These are phyloP conservation scores for Tenodera sinensis DNA, from an alignment of 2,888 invertebrate genomes.

Conservation along the genomic window DNA sequence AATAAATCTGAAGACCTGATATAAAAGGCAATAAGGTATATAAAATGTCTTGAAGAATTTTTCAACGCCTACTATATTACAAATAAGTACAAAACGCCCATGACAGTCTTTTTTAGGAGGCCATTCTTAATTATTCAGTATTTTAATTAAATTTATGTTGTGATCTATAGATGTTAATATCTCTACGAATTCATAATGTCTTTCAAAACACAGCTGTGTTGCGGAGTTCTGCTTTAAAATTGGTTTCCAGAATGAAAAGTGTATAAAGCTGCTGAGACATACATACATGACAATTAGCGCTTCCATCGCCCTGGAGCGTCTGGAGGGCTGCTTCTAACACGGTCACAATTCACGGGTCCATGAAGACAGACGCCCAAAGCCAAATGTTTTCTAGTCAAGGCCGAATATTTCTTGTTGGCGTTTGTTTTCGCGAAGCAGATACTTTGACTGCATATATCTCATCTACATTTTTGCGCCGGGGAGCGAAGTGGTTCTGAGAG, in stretches of 20 bases:
- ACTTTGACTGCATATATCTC: neutral
- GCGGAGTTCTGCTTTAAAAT: too few species aligned
- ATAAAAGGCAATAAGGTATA: too few species aligned
- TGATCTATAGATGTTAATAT: too few species aligned
- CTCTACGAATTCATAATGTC: too few species aligned
- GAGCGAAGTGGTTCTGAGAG: neutral
- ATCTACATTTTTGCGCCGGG: neutral
- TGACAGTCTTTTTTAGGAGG: too few species aligned
- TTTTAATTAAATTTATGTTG: too few species aligned
- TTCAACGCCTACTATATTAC: too few species aligned
- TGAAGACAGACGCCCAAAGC: neutral
- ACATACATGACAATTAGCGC: neutral
- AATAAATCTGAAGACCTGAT: too few species aligned
- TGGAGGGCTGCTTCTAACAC: neutral
- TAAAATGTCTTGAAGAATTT: too few species aligned
- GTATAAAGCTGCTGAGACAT: neutral
- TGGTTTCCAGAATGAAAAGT: neutral
- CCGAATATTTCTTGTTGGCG: neutral
- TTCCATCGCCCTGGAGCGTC: neutral
- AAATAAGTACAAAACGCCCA: too few species aligned
- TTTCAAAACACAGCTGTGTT: too few species aligned
- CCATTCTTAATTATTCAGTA: too few species aligned
- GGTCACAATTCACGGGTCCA: neutral
- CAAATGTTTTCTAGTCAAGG: neutral
- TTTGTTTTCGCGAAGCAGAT: neutral